Evolutionary conservation across 2,113 vertebrate genomes (phyloP), one percentile per base, ranked within the genome.

Genomic region (Zingel zingel): DNA sequence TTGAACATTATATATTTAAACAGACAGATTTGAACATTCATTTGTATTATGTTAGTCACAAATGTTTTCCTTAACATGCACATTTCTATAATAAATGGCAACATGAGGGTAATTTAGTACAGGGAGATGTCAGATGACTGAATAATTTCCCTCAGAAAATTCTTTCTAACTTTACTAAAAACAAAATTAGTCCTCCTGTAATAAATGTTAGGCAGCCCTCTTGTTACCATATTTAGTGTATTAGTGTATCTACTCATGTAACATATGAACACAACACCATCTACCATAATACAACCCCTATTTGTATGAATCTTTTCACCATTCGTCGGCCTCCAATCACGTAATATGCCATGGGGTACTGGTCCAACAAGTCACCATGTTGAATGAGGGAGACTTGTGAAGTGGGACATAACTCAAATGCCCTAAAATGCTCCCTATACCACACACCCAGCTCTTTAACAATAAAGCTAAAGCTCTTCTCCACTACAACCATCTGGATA

Each of bases 371-470:
- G 33, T 4, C 33, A 33, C 33, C 33, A 33, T 33, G 33, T 33
- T 33, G 33, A 33, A 33, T 33, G 33, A 33, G 33, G 33, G 6
- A 5, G n/a, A n/a, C n/a, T n/a, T n/a, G 33, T 33, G 58, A 63
- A 0, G 57, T 79, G 0, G 58, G 58, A 62, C 47, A 62, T 6
- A 70, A 30, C 48, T 71, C 67, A 56, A 81, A 65, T 27, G 74
- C 74, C 51, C 74, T 77, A 30, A 66, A 77, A 77, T 77, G 63
- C 63, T 77, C 74, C 74, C n/a, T 27, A 30, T 67, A 77, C 74
- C 74, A 77, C 11, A 16, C n/a, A 47, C 36, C 4, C 6, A 77
- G 12, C 51, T 56, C 36, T 43, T 57, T 77, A 11, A 67, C 63
- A 66, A 77, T 77, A 14, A 66, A 77, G 5, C 51, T 77, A 18